A percentile compares a stretch with the other conserved stretches of the same genome.
These are phyloP conservation scores for Leuctra nigra DNA, from an alignment of 2,888 invertebrate genomes.

Conservation along the genomic window DNA sequence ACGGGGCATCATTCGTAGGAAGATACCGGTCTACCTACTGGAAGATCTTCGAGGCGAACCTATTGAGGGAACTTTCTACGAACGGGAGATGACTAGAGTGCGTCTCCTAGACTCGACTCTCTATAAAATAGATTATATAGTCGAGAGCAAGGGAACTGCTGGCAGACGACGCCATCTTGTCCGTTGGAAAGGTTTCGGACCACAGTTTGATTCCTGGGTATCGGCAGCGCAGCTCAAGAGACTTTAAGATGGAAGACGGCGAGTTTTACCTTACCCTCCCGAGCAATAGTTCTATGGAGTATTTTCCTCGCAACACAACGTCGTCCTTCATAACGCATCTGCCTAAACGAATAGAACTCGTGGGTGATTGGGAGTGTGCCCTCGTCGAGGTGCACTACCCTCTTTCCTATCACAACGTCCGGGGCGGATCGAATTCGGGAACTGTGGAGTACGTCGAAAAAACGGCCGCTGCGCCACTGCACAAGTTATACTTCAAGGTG, in stretches of 20 bases:
- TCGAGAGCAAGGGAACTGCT: conserved; percentile 24
- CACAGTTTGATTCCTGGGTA: conserved; percentile 31
- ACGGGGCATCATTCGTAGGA: conserved; percentile 24
- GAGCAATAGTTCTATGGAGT: conserved; percentile 31
- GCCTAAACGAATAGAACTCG: too few relatives aligned
- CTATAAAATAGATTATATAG: conserved; percentile 30
- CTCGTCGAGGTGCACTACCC: too few relatives aligned
- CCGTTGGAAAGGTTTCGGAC: conserved; percentile 32
- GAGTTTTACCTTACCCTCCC: conserved; percentile 32
- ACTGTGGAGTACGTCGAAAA: too few relatives aligned
- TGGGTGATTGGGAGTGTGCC: too few relatives aligned
- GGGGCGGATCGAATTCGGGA: too few relatives aligned
- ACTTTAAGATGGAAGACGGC: conserved; percentile 19
- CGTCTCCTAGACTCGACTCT: conserved; percentile 1
- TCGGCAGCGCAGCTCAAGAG: conserved; percentile 15
- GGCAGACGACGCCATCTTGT: conserved; percentile 27
- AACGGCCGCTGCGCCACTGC: too few relatives aligned
- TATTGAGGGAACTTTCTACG: conserved; percentile 32
- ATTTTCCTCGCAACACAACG: conserved; percentile 32
- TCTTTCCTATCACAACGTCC: too few relatives aligned
- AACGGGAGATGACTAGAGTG: conserved; percentile 30
- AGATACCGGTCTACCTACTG: conserved; percentile 32
- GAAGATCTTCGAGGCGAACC: conserved; percentile 29
- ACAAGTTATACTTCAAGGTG: too few relatives aligned
- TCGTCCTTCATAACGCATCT: conserved; percentile 31